Base-by-base conservation (phyloP, 1,140 invertebrate genomes). In the silkworm (Bombyx mori) region DNA sequence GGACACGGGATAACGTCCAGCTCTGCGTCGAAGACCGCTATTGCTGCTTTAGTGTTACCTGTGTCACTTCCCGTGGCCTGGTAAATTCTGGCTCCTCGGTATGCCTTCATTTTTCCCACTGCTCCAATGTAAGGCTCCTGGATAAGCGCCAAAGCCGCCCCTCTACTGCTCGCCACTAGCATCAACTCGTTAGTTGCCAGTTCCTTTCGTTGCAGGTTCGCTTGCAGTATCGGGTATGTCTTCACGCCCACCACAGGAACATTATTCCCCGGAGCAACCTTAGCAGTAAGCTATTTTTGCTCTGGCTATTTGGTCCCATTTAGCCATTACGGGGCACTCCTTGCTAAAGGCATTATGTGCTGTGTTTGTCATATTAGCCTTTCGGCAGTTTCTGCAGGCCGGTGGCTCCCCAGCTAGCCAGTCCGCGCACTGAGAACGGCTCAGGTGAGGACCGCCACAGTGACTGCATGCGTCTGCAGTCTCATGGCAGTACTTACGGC, bases 271-370 rank as follows among this genome's bases (percentile, higher is more conserved):
- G 6, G 7, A 7, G 22, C 54, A 56, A 26, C 57, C 22, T 65
- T 57, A 65, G 60, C 64, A 66, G 52, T 62, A 62, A 8, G 60
- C 57, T 51, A 62, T 45, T 7, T 42, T 61, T 1, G 52, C 35
- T 10, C 63, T 42, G 8, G 52, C 52, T 42, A 42, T 53, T n/a
- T 53, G 6, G 7, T 62, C 57, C 54, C 57, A 57, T 50, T 54
- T 58, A 9, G 45, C 42, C 7, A 55, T 56, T 12, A 60, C 12
- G 5, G 58, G 56, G 49, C 62, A 64, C 8, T 42, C 51, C 6
- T 6, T 1, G n/a, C 46, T 47, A 22, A 61, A 64, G 1, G 44
- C 44, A 44, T 58, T 61, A 44, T 64, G 62, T 2, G 53, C 51
- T 0, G 8, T 7, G 9, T 50, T 8, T 2, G 50, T 12, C 0